These are phyloP conservation scores for Borostomias antarcticus DNA, from an alignment of 2,797 vertebrate species.

Conservation along the genomic window DNA sequence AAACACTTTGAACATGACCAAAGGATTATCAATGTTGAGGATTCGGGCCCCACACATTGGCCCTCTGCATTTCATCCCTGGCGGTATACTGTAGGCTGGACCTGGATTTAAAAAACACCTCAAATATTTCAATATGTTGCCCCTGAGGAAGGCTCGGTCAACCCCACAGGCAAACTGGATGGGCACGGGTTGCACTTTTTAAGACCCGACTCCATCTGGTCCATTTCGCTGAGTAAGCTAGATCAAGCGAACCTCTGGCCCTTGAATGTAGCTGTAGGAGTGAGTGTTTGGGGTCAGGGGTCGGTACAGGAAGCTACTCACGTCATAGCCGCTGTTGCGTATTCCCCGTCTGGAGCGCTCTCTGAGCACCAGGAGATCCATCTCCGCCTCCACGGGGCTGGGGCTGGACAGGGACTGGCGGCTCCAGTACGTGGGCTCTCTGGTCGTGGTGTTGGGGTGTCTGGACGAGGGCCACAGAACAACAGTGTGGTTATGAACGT, in stretches of 20 bases:
- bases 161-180: no score
- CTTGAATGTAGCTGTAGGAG: not conserved
- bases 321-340: conserved; percentile 95
- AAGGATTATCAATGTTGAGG: not conserved
- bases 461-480: not conserved
- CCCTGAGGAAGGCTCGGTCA: no score
- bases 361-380: conserved; percentile 95
- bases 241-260: not conserved
- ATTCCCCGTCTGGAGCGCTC: conserved; percentile 92
- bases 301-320: conserved; percentile 70
- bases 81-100: no score
- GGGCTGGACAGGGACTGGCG: conserved; percentile 95
- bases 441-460: conserved; percentile 39
- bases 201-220: not conserved
- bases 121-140: no score
- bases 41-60: not conserved
- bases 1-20: not conserved
- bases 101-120: no score
- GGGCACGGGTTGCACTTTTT: not conserved
- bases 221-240: not conserved
- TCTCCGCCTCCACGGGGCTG: conserved; percentile 93
- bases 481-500: not conserved
- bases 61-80: no score
- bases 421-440: conserved; percentile 92
- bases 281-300: not conserved